Conservation (phyloP, 2,113 vertebrate genomes). For the Cyprinodon tularosa region DNA sequence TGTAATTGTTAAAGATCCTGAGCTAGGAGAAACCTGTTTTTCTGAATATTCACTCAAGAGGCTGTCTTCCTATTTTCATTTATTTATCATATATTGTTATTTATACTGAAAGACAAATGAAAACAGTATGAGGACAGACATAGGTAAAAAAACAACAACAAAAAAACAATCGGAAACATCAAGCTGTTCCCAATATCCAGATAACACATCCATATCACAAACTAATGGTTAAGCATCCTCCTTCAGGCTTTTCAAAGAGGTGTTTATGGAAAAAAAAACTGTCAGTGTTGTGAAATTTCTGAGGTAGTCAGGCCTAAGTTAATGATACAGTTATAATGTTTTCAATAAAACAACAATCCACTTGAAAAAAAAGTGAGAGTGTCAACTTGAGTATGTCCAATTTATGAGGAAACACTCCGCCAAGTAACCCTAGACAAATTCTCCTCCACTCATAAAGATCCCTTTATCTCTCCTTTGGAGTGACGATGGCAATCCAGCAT, state of each 20-base stretch:
- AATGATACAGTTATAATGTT: neutral
- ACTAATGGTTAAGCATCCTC: too few species aligned
- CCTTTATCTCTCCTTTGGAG: conserved; percentile 75
- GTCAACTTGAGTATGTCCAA: conserved; percentile 17
- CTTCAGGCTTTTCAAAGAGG: too few species aligned
- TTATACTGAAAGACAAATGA: neutral
- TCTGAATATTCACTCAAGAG: neutral
- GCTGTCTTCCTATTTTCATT: neutral
- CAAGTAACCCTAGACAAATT: conserved; percentile 65
- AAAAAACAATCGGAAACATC: too few species aligned
- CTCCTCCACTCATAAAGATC: conserved; percentile 64
- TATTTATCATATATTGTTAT: neutral
- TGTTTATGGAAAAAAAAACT: neutral
- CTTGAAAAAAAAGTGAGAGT: neutral
- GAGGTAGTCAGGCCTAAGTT: neutral
- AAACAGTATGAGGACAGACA: neutral
- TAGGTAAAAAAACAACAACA: too few species aligned
- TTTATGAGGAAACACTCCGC: conserved; percentile 26
- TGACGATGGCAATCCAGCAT: conserved; percentile 64
- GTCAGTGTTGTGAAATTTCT: neutral
- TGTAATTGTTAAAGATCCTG: neutral
- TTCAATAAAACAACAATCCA: neutral
- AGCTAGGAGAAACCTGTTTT: neutral
- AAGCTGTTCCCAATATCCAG: too few species aligned
- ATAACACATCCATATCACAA: too few species aligned